Percentiles rank a stretch among this genome's conserved stretches.
These are phyloP conservation scores for Aphrocallistes beatrix DNA, from an alignment of 37 sponge, comb jelly and placozoan genomes.

Conservation along the genomic window DNA sequence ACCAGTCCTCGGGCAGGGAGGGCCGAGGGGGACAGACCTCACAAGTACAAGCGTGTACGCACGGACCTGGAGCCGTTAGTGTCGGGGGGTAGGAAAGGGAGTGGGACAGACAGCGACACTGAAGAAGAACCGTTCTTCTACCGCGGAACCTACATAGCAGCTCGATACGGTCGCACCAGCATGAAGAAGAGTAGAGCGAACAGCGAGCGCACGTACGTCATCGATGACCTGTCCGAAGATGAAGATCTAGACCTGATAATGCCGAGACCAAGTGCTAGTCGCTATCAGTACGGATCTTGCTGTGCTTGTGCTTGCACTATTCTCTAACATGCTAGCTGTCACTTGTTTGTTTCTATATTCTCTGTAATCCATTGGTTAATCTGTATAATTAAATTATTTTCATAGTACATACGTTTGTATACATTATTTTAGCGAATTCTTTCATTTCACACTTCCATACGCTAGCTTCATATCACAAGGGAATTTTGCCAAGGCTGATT, in stretches of 20 bases:
- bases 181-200: background rate
- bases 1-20: background rate
- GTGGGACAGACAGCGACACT: too few relatives aligned
- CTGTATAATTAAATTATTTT: too few relatives aligned
- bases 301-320: background rate
- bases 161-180: background rate
- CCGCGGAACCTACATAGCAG: background rate
- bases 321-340: background rate
- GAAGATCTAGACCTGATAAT: background rate
- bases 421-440: too few relatives aligned
- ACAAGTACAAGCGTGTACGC: background rate
- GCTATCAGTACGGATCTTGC: background rate
- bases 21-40: background rate
- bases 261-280: background rate
- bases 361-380: too few relatives aligned
- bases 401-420: too few relatives aligned
- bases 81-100: too few relatives aligned
- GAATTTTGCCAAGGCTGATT: too few relatives aligned
- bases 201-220: background rate
- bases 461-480: too few relatives aligned
- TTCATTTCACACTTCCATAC: too few relatives aligned
- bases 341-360: background rate
- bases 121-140: constrained; percentile 8
- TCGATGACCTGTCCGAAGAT: background rate
- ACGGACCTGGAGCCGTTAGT: background rate